phyloP scores from a whole-genome alignment of 2,888 invertebrate genomes.

The Margaritifera margaritifera region DNA sequence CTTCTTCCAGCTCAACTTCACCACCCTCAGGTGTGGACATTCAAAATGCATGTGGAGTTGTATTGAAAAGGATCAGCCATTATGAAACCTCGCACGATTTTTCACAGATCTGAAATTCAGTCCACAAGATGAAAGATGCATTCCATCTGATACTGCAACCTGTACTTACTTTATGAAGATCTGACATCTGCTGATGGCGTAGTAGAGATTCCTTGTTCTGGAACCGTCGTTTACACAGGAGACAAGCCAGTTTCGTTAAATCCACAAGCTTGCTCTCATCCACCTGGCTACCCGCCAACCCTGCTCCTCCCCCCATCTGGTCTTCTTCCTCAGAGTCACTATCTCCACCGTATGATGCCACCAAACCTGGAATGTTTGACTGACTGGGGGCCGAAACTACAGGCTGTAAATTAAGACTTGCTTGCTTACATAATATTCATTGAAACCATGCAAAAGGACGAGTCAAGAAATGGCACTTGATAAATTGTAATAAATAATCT shows the following conservation, averaged over 20 bases:
- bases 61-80: too few species aligned
- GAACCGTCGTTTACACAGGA: slow-evolving; percentile 96
- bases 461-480: too few species aligned
- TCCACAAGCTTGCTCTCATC: slow-evolving; percentile 79
- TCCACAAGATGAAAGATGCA: neutral
- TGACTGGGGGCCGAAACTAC: slow-evolving; percentile 15
- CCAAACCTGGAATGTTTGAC: slow-evolving; percentile 73
- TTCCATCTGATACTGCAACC: neutral
- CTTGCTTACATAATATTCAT: too few species aligned
- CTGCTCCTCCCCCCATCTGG: slow-evolving; percentile 28
- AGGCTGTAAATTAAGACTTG: slow-evolving; percentile 15
- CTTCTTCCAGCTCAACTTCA: too few species aligned
- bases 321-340: slow-evolving; percentile 80
- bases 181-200: slow-evolving; percentile 92
- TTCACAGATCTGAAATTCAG: too few species aligned
- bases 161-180: slow-evolving; percentile 84
- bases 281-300: slow-evolving; percentile 65
- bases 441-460: too few species aligned
- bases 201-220: slow-evolving; percentile 90
- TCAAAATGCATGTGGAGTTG: neutral
- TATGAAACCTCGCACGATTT: too few species aligned
- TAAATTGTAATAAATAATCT: too few species aligned
- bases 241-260: slow-evolving; percentile 90
- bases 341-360: slow-evolving; percentile 86
- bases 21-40: too few species aligned